Percentiles rank a stretch among this genome's conserved stretches.
These are phyloP conservation scores for Osmoderma eremita DNA, from an alignment of 2,888 invertebrate genomes.

Conservation along the genomic window DNA sequence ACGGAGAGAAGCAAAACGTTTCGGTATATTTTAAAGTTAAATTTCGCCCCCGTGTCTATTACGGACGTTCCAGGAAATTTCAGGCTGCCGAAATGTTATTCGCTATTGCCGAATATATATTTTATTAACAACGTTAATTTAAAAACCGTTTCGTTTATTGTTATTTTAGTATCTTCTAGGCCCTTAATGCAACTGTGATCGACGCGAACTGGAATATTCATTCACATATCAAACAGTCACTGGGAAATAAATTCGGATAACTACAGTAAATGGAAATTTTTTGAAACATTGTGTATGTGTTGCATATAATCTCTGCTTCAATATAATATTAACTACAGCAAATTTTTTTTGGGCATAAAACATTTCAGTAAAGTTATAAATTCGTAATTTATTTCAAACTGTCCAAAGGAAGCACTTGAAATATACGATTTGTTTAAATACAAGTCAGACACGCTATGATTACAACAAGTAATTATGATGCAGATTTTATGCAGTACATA, in stretches of 20 bases:
- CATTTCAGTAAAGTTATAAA: too few relatives aligned
- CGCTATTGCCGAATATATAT: neutral
- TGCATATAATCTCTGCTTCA: too few relatives aligned
- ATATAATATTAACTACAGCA: too few relatives aligned
- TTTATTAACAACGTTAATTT: constrained; percentile 15
- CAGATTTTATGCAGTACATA: too few relatives aligned
- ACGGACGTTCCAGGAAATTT: constrained; percentile 14
- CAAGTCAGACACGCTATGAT: neutral
- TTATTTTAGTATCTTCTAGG: neutral
- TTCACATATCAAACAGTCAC: too few relatives aligned
- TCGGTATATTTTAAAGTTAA: constrained; percentile 46
- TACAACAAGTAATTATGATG: neutral
- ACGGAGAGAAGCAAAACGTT: constrained; percentile 49
- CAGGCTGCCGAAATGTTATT: constrained; percentile 2
- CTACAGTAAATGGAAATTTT: too few relatives aligned
- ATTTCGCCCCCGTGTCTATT: constrained; percentile 47
- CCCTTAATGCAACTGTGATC: too few relatives aligned
- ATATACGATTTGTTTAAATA: constrained; percentile 1
- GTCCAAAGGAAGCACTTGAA: neutral
- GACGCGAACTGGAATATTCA: too few relatives aligned
- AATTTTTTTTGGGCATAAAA: too few relatives aligned
- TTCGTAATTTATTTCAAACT: too few relatives aligned
- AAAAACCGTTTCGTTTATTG: constrained; percentile 8
- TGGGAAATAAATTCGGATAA: too few relatives aligned
- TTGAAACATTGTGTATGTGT: too few relatives aligned